These are phyloP conservation scores for Epinotia nisella DNA, from an alignment of 2,888 invertebrate genomes.

Conservation along the genomic window DNA sequence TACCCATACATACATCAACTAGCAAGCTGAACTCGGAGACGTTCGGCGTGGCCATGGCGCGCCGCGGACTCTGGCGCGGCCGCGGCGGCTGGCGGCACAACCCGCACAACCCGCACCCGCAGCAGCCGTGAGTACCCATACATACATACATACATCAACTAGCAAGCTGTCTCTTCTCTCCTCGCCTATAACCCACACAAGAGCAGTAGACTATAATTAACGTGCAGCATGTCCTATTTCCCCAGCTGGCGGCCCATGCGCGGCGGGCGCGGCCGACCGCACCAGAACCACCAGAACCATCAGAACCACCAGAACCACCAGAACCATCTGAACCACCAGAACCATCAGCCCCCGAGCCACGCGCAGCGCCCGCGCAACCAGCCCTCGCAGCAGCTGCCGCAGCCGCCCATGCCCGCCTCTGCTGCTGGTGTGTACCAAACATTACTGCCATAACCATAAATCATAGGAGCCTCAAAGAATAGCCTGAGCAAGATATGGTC, in stretches of 20 bases:
- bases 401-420: slow-evolving; percentile 49
- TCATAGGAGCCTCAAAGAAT: no score
- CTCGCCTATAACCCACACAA: background rate
- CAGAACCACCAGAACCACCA: slow-evolving; percentile 46
- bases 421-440: slow-evolving; percentile 41
- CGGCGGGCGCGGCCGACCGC: slow-evolving; percentile 60
- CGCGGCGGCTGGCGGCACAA: slow-evolving; percentile 73
- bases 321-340: slow-evolving; percentile 41
- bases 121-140: slow-evolving; percentile 66
- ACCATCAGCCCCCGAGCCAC: slow-evolving; percentile 49
- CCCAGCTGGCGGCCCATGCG: slow-evolving; percentile 77
- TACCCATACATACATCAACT: no score
- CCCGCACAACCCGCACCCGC: slow-evolving; percentile 52
- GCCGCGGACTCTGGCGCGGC: slow-evolving; percentile 88
- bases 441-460: no score
- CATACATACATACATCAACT: no score
- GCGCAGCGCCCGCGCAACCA: slow-evolving; percentile 29
- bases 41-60: slow-evolving; percentile 95
- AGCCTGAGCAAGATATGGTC: no score
- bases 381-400: slow-evolving; percentile 51
- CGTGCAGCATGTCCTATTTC: slow-evolving; percentile 67
- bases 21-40: slow-evolving; percentile 98
- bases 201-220: slow-evolving; percentile 49
- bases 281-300: slow-evolving; percentile 43
- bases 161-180: no score